Evolutionary conservation across 2,113 vertebrate species (phyloP).

Genomic region (Vicugna pacos): DNA sequence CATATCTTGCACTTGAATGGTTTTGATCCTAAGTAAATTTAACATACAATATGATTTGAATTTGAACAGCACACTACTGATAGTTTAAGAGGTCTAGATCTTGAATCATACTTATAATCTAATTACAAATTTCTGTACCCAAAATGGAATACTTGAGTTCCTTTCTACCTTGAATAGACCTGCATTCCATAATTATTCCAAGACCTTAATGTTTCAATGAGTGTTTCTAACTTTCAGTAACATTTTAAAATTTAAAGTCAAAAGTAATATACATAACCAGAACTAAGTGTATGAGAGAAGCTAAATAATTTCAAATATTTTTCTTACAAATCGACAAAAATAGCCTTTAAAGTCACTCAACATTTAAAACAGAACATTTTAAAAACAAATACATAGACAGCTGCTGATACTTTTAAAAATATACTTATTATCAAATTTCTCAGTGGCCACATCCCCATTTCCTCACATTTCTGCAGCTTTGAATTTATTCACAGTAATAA

Average conservation of each 20-base stretch:
- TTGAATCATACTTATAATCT: conserved; percentile 81
- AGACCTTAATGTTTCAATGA: conserved; percentile 61
- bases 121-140: conserved; percentile 79
- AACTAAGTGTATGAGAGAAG: conserved; percentile 16
- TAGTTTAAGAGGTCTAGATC: conserved; percentile 78
- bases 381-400: conserved; percentile 56
- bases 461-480: conserved; percentile 67
- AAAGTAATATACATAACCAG: background rate
- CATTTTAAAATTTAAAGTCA: conserved; percentile 68
- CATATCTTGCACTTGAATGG: conserved; percentile 99
- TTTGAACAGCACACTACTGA: conserved; percentile 86
- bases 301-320: conserved; percentile 54
- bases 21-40: conserved; percentile 95
- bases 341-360: conserved; percentile 40
- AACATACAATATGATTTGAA: conserved; percentile 87
- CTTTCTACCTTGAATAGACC: conserved; percentile 62
- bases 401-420: conserved; percentile 13
- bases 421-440: conserved; percentile 64
- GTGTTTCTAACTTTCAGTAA: conserved; percentile 48
- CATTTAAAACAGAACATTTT: conserved; percentile 49
- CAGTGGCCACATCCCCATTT: conserved; percentile 65
- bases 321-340: conserved; percentile 40
- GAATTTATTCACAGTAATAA: conserved; percentile 81
- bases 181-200: conserved; percentile 60
- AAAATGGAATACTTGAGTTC: conserved; percentile 68